Evolutionary conservation across 2,888 invertebrate species (phyloP).

Genomic region (Petrolisthes cinctipes): DNA sequence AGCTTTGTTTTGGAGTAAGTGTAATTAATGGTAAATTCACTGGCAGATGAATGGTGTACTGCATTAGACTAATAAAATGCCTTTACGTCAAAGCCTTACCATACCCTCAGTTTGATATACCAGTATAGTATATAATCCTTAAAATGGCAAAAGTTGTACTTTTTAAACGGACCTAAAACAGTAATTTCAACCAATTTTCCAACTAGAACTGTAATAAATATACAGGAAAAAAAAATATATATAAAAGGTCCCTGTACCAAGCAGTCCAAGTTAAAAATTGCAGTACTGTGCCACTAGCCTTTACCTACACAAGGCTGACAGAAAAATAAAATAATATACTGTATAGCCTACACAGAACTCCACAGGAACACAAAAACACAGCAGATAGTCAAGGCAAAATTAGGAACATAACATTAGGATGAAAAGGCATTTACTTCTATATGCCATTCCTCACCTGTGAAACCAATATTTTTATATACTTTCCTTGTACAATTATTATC

Average conservation of each 20-base stretch:
- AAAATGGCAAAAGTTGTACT: too few species aligned
- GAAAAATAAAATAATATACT: not conserved
- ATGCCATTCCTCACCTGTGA: not conserved
- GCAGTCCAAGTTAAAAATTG: slow-evolving; percentile 7
- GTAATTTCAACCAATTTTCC: slow-evolving; percentile 12
- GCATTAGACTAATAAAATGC: too few species aligned
- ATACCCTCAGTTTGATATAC: too few species aligned
- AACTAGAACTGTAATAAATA: slow-evolving; percentile 23
- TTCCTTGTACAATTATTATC: slow-evolving; percentile 8
- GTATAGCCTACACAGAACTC: slow-evolving; percentile 24
- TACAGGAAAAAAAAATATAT: slow-evolving; percentile 16
- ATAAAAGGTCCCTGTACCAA: slow-evolving; percentile 29
- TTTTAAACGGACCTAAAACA: not conserved
- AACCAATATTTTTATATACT: slow-evolving; percentile 9
- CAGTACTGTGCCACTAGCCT: slow-evolving; percentile 27
- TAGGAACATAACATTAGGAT: slow-evolving; percentile 53
- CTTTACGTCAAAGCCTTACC: too few species aligned
- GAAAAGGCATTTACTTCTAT: slow-evolving; percentile 27
- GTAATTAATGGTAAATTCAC: too few species aligned
- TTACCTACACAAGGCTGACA: slow-evolving; percentile 23
- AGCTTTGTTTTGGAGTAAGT: too few species aligned
- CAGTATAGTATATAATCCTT: too few species aligned
- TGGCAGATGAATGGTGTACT: too few species aligned
- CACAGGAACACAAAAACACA: slow-evolving; percentile 21
- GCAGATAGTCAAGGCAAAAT: slow-evolving; percentile 47